Evolutionary conservation across 2,113 vertebrate genomes (phyloP).

Genomic region (Festucalex cinctus): DNA sequence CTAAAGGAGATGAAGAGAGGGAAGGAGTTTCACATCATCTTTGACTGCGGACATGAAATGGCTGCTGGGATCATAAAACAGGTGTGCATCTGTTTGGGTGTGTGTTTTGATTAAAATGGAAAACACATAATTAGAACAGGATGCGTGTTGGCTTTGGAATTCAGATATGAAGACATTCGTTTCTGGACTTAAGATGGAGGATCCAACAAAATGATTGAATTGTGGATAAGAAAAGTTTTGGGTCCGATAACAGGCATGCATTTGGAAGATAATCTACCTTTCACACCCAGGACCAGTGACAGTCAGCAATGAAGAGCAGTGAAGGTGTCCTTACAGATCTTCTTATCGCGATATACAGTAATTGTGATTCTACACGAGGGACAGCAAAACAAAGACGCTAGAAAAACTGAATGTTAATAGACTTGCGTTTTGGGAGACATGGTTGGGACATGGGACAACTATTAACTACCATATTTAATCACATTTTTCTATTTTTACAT

Average conservation of each 20-base stretch:
- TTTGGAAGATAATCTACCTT: neutral
- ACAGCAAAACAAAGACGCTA: too few species aligned
- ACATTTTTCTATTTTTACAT: too few species aligned
- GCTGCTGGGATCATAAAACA: slow-evolving; percentile 96
- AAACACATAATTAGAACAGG: neutral
- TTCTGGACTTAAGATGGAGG: neutral
- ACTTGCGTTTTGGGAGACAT: too few species aligned
- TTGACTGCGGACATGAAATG: slow-evolving; percentile 98
- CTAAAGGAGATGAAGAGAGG: slow-evolving; percentile 98
- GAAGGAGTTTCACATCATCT: slow-evolving; percentile 97
- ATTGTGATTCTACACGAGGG: too few species aligned
- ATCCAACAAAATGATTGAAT: neutral
- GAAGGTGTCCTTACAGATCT: too few species aligned
- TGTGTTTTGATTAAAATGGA: neutral
- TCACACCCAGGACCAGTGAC: neutral
- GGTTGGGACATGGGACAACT: too few species aligned
- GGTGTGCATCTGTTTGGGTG: slow-evolving; percentile 65
- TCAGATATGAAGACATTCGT: neutral
- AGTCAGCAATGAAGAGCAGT: neutral
- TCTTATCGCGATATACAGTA: too few species aligned
- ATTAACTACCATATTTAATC: too few species aligned
- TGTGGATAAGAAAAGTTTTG: neutral
- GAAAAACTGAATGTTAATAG: too few species aligned
- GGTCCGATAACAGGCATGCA: neutral
- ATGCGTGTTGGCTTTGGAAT: neutral